Percentiles rank a stretch among this genome's conserved stretches.
These are phyloP conservation scores for Trimorus sp. DNA, from an alignment of 2,888 invertebrate species.

Conservation along the genomic window DNA sequence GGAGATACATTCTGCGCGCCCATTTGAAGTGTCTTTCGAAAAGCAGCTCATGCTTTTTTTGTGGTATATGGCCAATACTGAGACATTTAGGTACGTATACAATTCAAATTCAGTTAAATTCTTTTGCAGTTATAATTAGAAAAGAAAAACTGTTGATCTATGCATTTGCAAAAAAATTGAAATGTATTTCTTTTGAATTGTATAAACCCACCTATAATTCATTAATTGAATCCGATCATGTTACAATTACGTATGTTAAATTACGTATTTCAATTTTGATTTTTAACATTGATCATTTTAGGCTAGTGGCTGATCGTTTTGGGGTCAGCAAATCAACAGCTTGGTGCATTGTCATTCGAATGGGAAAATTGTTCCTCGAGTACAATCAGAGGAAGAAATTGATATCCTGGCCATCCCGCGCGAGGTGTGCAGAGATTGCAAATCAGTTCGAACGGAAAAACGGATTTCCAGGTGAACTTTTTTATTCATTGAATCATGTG, in stretches of 20 bases:
- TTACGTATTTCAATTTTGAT: too few species aligned
- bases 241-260: too few species aligned
- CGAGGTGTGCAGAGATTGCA: slow-evolving; percentile 17
- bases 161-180: too few species aligned
- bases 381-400: slow-evolving; percentile 20
- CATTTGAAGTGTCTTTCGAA: slow-evolving; percentile 28
- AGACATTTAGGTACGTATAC: slow-evolving; percentile 37
- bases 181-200: too few species aligned
- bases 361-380: slow-evolving; percentile 13
- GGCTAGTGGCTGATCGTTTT: slow-evolving; percentile 35
- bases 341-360: slow-evolving; percentile 11
- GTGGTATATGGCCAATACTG: slow-evolving; percentile 38
- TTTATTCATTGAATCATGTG: slow-evolving; percentile 6
- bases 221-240: too few species aligned
- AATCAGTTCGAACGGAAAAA: slow-evolving; percentile 19
- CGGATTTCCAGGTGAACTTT: slow-evolving; percentile 29
- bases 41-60: slow-evolving; percentile 34
- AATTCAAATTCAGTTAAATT: too few species aligned
- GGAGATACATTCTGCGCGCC: slow-evolving; percentile 19
- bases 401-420: slow-evolving; percentile 28
- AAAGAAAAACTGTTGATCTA: too few species aligned
- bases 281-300: slow-evolving; percentile 7
- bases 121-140: too few species aligned
- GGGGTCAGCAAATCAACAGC: slow-evolving; percentile 36
- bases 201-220: too few species aligned